Evolutionary conservation across 1,140 invertebrate genomes (phyloP), one percentile per base, ranked within the genome.

Genomic region (Psilanteris sp.): DNA sequence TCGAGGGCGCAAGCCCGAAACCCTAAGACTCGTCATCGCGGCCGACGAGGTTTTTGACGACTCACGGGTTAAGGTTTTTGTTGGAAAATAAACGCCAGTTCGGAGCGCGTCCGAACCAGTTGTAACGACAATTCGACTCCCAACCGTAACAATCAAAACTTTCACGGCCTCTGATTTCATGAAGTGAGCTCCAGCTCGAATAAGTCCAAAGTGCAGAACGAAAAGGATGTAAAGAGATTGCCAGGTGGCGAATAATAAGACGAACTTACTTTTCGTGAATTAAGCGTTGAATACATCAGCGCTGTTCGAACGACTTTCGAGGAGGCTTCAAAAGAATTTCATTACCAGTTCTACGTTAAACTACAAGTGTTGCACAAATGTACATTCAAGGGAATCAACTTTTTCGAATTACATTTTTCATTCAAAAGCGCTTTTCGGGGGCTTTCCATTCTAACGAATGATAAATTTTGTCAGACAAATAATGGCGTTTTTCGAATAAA

Each of bases 211-310:
- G 44, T 27, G 57, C 16, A 5, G 10, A 16, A 18, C 14, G 34
- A 59, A 44, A 44, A 44, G 66, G 64, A 52, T 37, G 55, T 54
- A 48, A 71, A 52, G 44, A 36, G 55, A 71, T 62, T 64, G 57
- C 57, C 68, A 72, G 68, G 41, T 59, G 70, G 50, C 52, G 43
- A 72, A 62, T 62, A 50, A 64, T 59, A 73, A 59, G 59, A 43
- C 48, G 11, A 59, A 64, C 39, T 61, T 14, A 46, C 67, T 64
- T 62, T 72, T 55, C 55, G 31, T 37, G 48, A 72, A 71, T 61
- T 71, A 55, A 71, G 24, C 48, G 39, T 9, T 55, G 67, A 62
- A 72, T 72, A 62, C 18, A 55, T 55, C 57, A 41, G 39, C 20
- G 18, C 18, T 36, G 15, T 39, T 52, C 32, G 27, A 34, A 61